Base-by-base conservation (phyloP, 2,113 vertebrate species). In the Forbesichthys papilliferus region DNA sequence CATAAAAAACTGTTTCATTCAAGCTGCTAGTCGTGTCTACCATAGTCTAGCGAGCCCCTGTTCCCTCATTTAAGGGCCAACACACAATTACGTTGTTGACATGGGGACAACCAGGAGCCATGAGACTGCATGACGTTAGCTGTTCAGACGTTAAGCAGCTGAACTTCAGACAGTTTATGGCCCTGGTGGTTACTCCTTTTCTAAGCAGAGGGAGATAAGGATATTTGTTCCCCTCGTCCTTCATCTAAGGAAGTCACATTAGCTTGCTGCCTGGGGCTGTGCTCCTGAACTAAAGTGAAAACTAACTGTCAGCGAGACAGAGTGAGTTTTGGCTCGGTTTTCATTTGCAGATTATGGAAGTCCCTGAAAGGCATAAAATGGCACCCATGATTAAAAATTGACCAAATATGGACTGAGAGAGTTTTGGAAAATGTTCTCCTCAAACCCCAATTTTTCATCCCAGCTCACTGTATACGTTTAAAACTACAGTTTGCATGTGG, bases 51-150 rank as follows among this genome's bases (percentile, higher is more conserved):
- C 3, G 10, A 48, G 4, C 48, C 56, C 66, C 59, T 51, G 53
- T 56, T 36, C 47, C 51, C 33, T 13, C 77, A 5, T 77, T 79
- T 80, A 81, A 80, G 74, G 71, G 75, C 86, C 79, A 87, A 86
- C 81, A 89, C 89, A 91, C 89, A 91, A 84, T 85, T 77, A 27
- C 27, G 27, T 5, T 48, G 86, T 90, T 88, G 84, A 87, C 84
- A 90, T 73, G 89, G 88, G 64, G 69, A 82, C 77, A 71, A 74
- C 68, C 60, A 65, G 79, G 27, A 51, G 33, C 64, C 75, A 61
- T 14, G 66, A 61, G 68, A 62, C 77, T 10, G 52, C 62, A 65
- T 61, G 74, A 3, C 42, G 62, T 36, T 59, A 42, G 53, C 68
- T n/a, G n/a, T 20, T 16, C 11, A 12, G 20, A n/a, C 5, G 55